Base-by-base conservation (phyloP, 2,797 vertebrate genomes). In the Argya squamiceps region DNA sequence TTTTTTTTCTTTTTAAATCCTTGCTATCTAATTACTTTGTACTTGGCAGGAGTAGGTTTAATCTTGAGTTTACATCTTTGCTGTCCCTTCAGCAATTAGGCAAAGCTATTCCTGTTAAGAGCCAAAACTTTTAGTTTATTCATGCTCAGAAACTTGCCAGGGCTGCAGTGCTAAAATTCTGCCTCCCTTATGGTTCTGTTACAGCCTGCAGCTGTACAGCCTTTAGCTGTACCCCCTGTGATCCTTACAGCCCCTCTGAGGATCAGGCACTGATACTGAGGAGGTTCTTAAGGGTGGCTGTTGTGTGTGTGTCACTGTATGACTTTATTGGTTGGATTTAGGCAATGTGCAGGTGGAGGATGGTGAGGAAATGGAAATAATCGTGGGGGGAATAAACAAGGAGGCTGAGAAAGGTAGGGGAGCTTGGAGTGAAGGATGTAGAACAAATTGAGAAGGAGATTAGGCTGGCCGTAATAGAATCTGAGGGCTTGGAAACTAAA, bases 41-140 rank as follows among this genome's bases (percentile, higher is more conserved):
- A n/a, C 52, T 95, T 92, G 91, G 77, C 77, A 87, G 62, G 70
- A 76, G 36, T 27, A 47, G 27, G 36, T 76, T 87, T 96, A 70
- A 67, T 89, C 74, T 92, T 56, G 22, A 63, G 47, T 55, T 82
- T 53, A 11, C 46, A 70, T 92, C 81, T 96, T 63, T 73, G 30
- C 63, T 82, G 24, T 92, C 67, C 19, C 34, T 86, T 84, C 52
- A 78, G 74, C 82, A 92, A 56, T 73, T 39, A 86, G 59, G 74
- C 69, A 81, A 82, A 94, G 47, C 44, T 84, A 12, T 44, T 30
- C 0, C 0, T 60, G 20, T 56, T 74, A 70, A 65, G 77, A 86
- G 58, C 59, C 58, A 86, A 59, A 81, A 63, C 13, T 65, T 86
- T 9, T 20, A 32, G 23, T 52, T 76, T 82, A 34, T 78, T 81